phyloP scores from a whole-genome alignment of 2,888 invertebrate genomes.

The Drosophila meridionalis region DNA sequence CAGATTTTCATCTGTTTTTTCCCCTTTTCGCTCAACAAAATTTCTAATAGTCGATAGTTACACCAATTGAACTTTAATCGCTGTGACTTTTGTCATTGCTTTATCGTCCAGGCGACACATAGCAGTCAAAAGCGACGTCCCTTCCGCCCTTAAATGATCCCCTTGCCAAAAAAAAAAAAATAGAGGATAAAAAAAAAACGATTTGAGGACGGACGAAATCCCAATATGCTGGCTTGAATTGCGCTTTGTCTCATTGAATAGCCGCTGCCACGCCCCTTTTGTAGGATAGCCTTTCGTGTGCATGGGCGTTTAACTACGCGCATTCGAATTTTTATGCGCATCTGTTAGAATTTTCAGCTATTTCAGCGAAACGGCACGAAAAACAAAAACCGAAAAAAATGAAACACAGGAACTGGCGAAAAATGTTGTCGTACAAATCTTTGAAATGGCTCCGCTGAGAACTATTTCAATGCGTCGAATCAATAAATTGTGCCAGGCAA shows the following conservation, averaged over 20 bases:
- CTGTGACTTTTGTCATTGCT: slow-evolving; percentile 77
- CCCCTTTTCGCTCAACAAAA: not conserved
- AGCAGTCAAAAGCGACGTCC: slow-evolving; percentile 21
- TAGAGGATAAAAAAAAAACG: not conserved
- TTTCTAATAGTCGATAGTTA: slow-evolving; percentile 57
- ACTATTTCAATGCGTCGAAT: slow-evolving; percentile 84
- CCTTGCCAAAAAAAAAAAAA: slow-evolving; percentile 31
- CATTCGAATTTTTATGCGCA: slow-evolving; percentile 48
- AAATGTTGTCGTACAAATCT: slow-evolving; percentile 80
- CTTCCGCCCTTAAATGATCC: not conserved
- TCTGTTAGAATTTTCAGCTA: slow-evolving; percentile 61
- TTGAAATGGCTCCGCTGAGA: slow-evolving; percentile 82
- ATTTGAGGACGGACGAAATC: slow-evolving; percentile 26
- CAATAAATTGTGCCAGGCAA: slow-evolving; percentile 77
- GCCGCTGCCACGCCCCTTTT: slow-evolving; percentile 65
- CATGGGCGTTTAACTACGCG: slow-evolving; percentile 52
- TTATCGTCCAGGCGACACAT: slow-evolving; percentile 75
- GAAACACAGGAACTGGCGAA: slow-evolving; percentile 51
- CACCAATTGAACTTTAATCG: slow-evolving; percentile 80
- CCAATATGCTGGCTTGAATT: slow-evolving; percentile 28
- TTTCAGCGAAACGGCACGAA: slow-evolving; percentile 66
- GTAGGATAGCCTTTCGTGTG: slow-evolving; percentile 24
- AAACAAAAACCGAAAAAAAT: slow-evolving; percentile 18
- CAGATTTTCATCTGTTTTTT: not conserved
- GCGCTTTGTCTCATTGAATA: slow-evolving; percentile 79